A percentile compares a stretch with the other conserved stretches of the same genome.
These are phyloP conservation scores for Mustelus asterias DNA, from an alignment of 2,113 vertebrate genomes.

Conservation along the genomic window DNA sequence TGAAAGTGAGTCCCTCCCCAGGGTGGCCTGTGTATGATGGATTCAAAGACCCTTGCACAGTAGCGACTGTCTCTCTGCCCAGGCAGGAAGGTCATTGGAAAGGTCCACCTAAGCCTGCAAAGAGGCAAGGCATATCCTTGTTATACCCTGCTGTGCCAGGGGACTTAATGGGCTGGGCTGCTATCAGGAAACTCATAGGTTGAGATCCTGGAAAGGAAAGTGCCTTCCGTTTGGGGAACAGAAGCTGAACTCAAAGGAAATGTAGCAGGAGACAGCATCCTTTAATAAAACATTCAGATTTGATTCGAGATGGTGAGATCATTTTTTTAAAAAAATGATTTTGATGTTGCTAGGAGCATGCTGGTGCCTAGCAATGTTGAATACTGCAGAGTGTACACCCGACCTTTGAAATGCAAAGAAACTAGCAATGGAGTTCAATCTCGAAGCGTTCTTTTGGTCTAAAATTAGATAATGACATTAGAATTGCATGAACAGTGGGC, in stretches of 20 bases:
- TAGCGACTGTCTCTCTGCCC: background rate
- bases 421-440: background rate
- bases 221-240: constrained; percentile 9
- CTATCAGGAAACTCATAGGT: background rate
- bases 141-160: constrained; percentile 24
- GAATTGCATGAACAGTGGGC: background rate
- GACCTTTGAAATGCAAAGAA: constrained; percentile 3
- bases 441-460: background rate
- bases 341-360: background rate
- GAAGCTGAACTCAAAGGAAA: constrained; percentile 28
- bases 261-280: constrained; percentile 9
- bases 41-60: background rate
- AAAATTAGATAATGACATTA: background rate
- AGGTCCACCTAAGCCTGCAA: background rate
- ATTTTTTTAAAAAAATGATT: background rate
- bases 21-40: background rate
- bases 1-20: constrained; percentile 30
- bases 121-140: background rate
- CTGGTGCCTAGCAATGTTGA: background rate
- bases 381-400: background rate
- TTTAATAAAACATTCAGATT: constrained; percentile 4
- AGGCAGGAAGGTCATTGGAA: constrained; percentile 31
- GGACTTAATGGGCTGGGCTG: constrained; percentile 19
- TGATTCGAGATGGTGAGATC: constrained; percentile 14
- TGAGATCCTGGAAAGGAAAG: constrained; percentile 21